Evolutionary conservation across 2,113 vertebrate genomes (phyloP), one percentile per base, ranked within the genome.

Genomic region (Paradoxurus hermaphroditus): DNA sequence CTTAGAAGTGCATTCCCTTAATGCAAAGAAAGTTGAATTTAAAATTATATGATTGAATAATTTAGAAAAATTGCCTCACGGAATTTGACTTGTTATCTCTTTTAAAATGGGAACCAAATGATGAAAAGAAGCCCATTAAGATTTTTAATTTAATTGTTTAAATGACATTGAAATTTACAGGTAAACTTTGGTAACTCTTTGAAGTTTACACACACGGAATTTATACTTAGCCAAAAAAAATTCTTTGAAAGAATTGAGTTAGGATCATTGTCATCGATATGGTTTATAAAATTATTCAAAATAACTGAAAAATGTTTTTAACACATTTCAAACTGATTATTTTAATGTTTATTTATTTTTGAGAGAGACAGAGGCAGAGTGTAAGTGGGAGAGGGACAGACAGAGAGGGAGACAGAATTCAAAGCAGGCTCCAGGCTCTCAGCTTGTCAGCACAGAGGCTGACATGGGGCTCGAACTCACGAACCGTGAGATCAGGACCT

Each of bases 1-100:
- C 34, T 86, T 56, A 75, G 86, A 39, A 75, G 36, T 81, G 15
- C 3, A 41, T 51, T 67, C 21, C 77, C 59, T 67, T 44, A 83
- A 79, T 53, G 41, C 39, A 77, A 87, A 95, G 51, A 65, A 82
- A 92, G 59, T 51, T 86, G 72, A 91, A 44, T 88, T 49, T 67
- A 68, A 78, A 67, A 46, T 44, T 41, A 72, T 44, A 34, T 12
- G 44, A 63, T 41, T 59, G 46, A 83, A 16, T 65, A 91, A 91
- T 68, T 75, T 12, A 83, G 53, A 21, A 44, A 67, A 59, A 87
- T 39, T 72, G 49, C 13, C 18, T 77, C 34, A 8, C 93, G 67
- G 65, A 86, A 89, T 91, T 86, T 79, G n/a, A 83, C 8, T 67
- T 92, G 27, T 92, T 92, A 34, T 84, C n/a, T 93, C 78, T 92